Evolutionary conservation across 2,113 vertebrate species (phyloP).

Genomic region (Noctilio leporinus): DNA sequence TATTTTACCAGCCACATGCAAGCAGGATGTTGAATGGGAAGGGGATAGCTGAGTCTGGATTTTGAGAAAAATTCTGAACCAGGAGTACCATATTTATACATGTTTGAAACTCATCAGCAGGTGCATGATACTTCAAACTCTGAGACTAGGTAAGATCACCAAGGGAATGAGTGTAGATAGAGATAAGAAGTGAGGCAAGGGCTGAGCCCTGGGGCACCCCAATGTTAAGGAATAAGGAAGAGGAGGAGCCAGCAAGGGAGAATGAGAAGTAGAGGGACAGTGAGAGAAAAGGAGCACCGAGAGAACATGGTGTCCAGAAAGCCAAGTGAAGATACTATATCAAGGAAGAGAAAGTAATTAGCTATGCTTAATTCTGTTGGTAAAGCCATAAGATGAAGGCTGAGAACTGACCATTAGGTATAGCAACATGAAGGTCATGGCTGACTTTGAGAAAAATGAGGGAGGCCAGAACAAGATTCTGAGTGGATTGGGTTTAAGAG

Average conservation of each 20-base stretch:
- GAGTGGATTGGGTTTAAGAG: background rate
- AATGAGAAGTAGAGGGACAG: background rate
- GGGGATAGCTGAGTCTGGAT: background rate
- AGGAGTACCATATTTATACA: background rate
- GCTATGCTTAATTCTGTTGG: background rate
- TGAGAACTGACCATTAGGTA: background rate
- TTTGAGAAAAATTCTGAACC: background rate
- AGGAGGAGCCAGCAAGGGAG: background rate
- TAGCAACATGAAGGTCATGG: background rate
- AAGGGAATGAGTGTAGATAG: background rate
- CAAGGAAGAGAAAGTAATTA: background rate
- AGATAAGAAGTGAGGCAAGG: background rate
- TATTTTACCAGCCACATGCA: background rate
- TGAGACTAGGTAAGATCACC: background rate
- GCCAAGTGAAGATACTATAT: no score
- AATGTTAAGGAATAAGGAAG: background rate
- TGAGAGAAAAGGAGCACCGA: background rate
- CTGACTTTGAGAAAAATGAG: background rate
- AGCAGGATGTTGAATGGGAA: background rate
- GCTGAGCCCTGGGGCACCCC: accelerated
- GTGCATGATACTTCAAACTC: background rate
- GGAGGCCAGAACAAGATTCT: background rate
- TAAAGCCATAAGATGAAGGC: background rate
- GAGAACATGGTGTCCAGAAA: background rate
- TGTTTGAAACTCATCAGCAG: background rate